Evolutionary conservation across 1,140 invertebrate genomes (phyloP), one percentile per base, ranked within the genome.

Genomic region (Agraylea sexmaculata): DNA sequence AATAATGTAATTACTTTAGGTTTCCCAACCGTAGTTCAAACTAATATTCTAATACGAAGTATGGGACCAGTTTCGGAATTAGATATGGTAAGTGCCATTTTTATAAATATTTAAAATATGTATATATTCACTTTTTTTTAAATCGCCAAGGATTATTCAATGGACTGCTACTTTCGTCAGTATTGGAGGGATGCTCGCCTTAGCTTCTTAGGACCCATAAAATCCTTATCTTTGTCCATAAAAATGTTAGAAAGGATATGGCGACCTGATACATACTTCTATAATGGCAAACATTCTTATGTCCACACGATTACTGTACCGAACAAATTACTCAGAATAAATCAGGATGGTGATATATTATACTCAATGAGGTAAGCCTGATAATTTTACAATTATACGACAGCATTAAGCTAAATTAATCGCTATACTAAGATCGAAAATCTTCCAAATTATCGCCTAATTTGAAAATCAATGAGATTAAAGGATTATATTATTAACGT

Each of bases 151-250:
- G 87, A 89, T 56, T 97, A 94, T 55, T 92, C 89, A 3, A 92
- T 95, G 84, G 90, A 96, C 54, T 93, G 90, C 59, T 96, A 96
- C 58, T 94, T 96, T 57, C 76, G 92, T 6, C 87, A 91, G 59
- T 85, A 82, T 47, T 87, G 87, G 87, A 69, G 80, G 7, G 87
- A 92, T 58, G 72, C 77, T 17, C 71, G 87, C 1, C 65, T 92
- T 0, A 85, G 83, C 37, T 91, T 90, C 54, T 61, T 78, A 32
- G 83, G 83, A 3, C 83, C 83, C 12, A 86, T 80, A 51, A 78
- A 82, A 50, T 84, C 79, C 11, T 59, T 90, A 17, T 87, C 84
- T 20, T 66, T 92, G 1, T 87, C 82, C 37, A 90, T 91, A 42
- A 87, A 87, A 58, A 90, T 90, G 85, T 59, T 93, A 29, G 86